phyloP scores from a whole-genome alignment of 1,140 invertebrate species.

The Diploscapter pachys region DNA sequence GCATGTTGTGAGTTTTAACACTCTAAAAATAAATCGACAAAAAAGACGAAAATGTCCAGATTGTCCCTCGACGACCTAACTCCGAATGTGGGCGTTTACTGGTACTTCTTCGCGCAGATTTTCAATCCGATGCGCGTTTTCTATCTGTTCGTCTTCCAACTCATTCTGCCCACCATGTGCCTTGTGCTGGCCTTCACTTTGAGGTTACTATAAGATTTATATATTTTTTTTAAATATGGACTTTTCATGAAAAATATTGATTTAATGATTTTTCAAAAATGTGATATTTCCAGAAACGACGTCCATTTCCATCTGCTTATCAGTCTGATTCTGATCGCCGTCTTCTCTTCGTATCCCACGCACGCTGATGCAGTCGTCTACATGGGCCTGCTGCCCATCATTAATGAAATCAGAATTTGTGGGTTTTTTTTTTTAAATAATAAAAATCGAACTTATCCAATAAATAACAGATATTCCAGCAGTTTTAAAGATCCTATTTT shows the following conservation, averaged over 20 bases:
- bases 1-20: slow-evolving; percentile 63
- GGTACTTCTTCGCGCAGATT: slow-evolving; percentile 99
- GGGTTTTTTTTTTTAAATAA: slow-evolving; percentile 61
- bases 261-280: slow-evolving; percentile 1
- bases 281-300: slow-evolving; percentile 66
- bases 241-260: background rate
- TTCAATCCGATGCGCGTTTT: slow-evolving; percentile 94
- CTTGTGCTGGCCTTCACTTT: slow-evolving; percentile 83
- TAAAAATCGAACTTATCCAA: too few species aligned
- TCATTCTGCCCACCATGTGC: slow-evolving; percentile 88
- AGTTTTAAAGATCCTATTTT: too few species aligned
- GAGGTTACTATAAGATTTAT: slow-evolving; percentile 72
- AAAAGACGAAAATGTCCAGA: slow-evolving; percentile 40
- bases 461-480: too few species aligned
- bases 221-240: background rate
- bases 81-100: slow-evolving; percentile 95
- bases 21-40: background rate
- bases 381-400: slow-evolving; percentile 81
- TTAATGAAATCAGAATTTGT: slow-evolving; percentile 85
- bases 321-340: slow-evolving; percentile 76
- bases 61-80: slow-evolving; percentile 80
- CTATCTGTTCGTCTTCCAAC: slow-evolving; percentile 92
- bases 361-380: slow-evolving; percentile 90
- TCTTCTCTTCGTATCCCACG: slow-evolving; percentile 95
- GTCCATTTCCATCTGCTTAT: slow-evolving; percentile 80